Percentiles rank a stretch among this genome's conserved stretches.
phyloP scores from a whole-genome alignment of 2,113 vertebrate genomes.

The Porphyrio hochstetteri region DNA sequence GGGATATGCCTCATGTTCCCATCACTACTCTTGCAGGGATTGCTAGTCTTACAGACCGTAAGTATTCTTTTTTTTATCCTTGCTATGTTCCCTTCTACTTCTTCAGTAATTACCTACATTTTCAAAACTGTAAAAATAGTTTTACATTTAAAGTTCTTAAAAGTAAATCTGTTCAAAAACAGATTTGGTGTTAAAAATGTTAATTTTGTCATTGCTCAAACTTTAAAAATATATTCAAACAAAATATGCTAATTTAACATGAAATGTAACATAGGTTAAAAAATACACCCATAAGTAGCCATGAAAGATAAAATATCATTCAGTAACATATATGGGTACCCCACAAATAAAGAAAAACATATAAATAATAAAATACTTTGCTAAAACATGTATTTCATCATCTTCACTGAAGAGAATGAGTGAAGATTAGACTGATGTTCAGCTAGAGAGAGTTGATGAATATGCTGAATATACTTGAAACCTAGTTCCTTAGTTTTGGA shows the following conservation, averaged over 20 bases:
- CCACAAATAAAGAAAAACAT: background rate
- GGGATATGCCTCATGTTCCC: conserved; percentile 99
- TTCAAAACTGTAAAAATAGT: background rate
- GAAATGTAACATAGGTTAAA: background rate
- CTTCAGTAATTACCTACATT: background rate
- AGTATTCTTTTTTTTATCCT: conserved; percentile 69
- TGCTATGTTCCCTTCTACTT: background rate
- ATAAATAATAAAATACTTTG: background rate
- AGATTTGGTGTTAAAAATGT: background rate
- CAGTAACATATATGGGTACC: background rate
- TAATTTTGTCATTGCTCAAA: background rate
- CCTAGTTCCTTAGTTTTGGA: background rate
- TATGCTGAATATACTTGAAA: background rate
- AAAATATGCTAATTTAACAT: background rate
- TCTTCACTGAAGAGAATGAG: background rate
- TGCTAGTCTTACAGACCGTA: conserved; percentile 95
- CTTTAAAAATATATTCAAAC: background rate
- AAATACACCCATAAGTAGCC: background rate
- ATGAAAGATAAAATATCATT: background rate
- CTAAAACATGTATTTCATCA: background rate
- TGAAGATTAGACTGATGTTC: background rate
- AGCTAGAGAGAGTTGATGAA: background rate
- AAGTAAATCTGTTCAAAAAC: background rate
- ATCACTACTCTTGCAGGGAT: conserved; percentile 98
- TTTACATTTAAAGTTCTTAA: background rate